These are phyloP conservation scores for Cosmia trapezina DNA, from an alignment of 2,888 invertebrate genomes.

Conservation along the genomic window DNA sequence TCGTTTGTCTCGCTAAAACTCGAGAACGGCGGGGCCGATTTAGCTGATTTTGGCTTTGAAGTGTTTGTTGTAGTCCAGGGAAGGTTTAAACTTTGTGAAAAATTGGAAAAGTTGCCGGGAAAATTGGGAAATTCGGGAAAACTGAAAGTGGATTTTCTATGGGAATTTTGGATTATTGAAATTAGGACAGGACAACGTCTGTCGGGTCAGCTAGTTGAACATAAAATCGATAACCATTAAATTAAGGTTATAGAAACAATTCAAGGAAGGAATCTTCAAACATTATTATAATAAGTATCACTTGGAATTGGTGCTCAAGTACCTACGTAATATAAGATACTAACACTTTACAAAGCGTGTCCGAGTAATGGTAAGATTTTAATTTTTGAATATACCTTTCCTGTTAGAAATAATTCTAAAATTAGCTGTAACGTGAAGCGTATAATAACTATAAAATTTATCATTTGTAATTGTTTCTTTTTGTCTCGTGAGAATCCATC, in stretches of 20 bases:
- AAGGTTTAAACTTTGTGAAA: too few relatives aligned
- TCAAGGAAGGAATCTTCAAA: constrained; percentile 2
- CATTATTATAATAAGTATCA: constrained; percentile 10
- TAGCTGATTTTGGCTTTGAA: too few relatives aligned
- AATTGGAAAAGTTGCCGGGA: too few relatives aligned
- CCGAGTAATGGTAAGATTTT: constrained; percentile 3
- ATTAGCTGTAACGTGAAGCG: constrained; percentile 16
- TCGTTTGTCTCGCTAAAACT: too few relatives aligned
- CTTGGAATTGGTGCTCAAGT: constrained; percentile 10
- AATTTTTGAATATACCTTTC: constrained; percentile 5
- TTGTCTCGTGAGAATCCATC: constrained; percentile 35
- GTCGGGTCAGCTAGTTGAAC: too few relatives aligned
- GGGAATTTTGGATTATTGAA: too few relatives aligned
- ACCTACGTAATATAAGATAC: not conserved
- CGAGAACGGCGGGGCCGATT: too few relatives aligned
- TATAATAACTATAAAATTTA: constrained; percentile 14
- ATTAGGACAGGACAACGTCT: too few relatives aligned
- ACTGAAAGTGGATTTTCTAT: too few relatives aligned
- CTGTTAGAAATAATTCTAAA: constrained; percentile 14
- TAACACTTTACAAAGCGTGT: not conserved
- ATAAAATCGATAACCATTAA: constrained; percentile 20
- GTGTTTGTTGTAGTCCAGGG: too few relatives aligned
- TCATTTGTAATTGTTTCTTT: constrained; percentile 24
- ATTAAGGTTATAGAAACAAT: constrained; percentile 12
- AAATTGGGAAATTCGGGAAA: too few relatives aligned